These are phyloP conservation scores for Calcarius lapponicus DNA, from an alignment of 2,797 vertebrate genomes.

Conservation along the genomic window DNA sequence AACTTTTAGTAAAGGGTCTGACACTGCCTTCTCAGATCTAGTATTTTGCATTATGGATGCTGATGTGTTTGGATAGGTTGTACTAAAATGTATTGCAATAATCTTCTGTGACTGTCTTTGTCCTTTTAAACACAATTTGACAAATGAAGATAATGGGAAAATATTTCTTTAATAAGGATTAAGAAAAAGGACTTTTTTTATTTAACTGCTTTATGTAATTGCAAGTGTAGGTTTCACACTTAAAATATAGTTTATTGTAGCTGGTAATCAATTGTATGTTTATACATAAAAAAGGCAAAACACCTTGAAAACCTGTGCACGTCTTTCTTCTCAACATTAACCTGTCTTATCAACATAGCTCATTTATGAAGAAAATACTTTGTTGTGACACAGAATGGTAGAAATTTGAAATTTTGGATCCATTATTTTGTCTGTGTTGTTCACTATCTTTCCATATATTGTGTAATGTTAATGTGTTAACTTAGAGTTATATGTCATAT, in stretches of 20 bases:
- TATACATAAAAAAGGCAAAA: not conserved
- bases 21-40: constrained; percentile 26
- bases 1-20: not conserved
- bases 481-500: not conserved
- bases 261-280: not conserved
- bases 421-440: not conserved
- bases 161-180: not conserved
- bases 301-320: not conserved
- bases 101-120: not conserved
- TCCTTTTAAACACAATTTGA: not conserved
- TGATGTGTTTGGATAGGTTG: constrained; percentile 28
- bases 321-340: not conserved
- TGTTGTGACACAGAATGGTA: not conserved
- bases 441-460: not conserved
- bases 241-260: not conserved
- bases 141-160: not conserved
- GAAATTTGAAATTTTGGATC: not conserved
- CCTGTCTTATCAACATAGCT: not conserved
- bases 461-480: not conserved
- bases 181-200: not conserved
- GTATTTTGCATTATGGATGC: not conserved
- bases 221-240: not conserved
- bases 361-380: not conserved
- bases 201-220: not conserved
- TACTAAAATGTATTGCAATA: not conserved